Percentiles rank a stretch among this genome's conserved stretches.
phyloP scores from a whole-genome alignment of 2,888 invertebrate species.

The Bugula neritina region DNA sequence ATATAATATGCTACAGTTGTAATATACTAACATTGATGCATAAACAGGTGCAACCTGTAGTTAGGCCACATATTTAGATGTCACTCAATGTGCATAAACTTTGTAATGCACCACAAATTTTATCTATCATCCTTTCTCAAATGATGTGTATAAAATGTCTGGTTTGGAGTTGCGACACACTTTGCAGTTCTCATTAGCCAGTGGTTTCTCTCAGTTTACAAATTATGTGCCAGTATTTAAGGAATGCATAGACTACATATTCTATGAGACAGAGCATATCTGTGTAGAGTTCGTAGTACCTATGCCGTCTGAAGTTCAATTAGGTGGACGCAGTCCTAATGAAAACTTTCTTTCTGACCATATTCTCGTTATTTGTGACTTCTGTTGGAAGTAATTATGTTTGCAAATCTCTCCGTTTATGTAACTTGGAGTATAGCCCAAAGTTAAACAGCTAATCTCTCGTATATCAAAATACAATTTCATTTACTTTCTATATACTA shows the following conservation, averaged over 20 bases:
- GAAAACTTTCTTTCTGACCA: slow-evolving; percentile 89
- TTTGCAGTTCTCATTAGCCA: slow-evolving; percentile 62
- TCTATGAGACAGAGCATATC: slow-evolving; percentile 61
- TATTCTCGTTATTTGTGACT: slow-evolving; percentile 66
- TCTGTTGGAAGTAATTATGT: slow-evolving; percentile 36
- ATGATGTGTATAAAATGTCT: not conserved
- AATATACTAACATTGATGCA: no score
- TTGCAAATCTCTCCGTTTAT: no score
- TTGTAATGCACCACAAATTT: not conserved
- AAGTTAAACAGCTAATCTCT: no score
- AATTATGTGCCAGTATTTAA: slow-evolving; percentile 76
- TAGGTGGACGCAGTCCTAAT: slow-evolving; percentile 79
- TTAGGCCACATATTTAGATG: no score
- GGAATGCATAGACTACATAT: slow-evolving; percentile 87
- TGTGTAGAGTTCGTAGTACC: slow-evolving; percentile 65
- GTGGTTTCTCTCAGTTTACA: slow-evolving; percentile 75
- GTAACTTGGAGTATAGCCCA: no score
- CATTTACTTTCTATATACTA: no score
- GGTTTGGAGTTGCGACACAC: slow-evolving; percentile 20
- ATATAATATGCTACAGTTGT: no score
- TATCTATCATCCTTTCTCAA: not conserved
- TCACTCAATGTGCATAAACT: no score
- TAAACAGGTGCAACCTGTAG: no score
- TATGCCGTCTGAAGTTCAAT: slow-evolving; percentile 71
- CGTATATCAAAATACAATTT: no score